A percentile compares a stretch with the other conserved stretches of the same genome.
These are phyloP conservation scores for Campoletis raptor DNA, from an alignment of 2,888 invertebrate species.

Conservation along the genomic window DNA sequence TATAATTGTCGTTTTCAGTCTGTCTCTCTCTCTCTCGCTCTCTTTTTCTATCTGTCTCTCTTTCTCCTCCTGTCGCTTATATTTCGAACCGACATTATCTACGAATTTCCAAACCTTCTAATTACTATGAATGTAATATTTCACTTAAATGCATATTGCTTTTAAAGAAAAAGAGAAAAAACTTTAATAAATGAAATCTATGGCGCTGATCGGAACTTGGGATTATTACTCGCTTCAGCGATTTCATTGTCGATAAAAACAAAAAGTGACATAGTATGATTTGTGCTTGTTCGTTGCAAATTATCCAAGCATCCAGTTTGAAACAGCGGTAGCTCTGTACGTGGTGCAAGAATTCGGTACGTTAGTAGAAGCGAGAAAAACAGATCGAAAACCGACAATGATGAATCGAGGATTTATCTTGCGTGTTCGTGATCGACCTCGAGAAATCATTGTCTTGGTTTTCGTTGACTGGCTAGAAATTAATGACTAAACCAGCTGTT, in stretches of 20 bases:
- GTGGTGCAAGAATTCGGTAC: conserved; percentile 22
- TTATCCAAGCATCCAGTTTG: conserved; percentile 45
- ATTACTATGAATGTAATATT: background rate
- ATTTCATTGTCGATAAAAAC: conserved; percentile 4
- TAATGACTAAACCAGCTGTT: conserved; percentile 50
- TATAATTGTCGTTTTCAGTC: background rate
- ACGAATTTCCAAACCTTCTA: background rate
- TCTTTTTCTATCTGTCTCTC: background rate
- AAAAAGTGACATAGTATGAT: conserved; percentile 53
- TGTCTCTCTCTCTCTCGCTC: background rate
- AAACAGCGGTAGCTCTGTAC: conserved; percentile 36
- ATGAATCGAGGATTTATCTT: conserved; percentile 42
- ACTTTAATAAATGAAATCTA: background rate
- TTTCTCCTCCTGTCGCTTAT: background rate
- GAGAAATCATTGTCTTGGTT: conserved; percentile 32
- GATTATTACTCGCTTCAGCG: conserved; percentile 42
- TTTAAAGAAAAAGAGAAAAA: background rate
- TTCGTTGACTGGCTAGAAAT: conserved; percentile 17
- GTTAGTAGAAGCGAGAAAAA: background rate
- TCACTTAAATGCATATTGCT: background rate
- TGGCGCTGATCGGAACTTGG: background rate
- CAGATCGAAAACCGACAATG: conserved; percentile 51
- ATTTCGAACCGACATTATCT: conserved; percentile 10
- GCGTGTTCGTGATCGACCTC: conserved; percentile 28
- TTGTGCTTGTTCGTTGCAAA: background rate